Conservation (phyloP, 2,113 vertebrate species). For the Alligator mississippiensis region DNA sequence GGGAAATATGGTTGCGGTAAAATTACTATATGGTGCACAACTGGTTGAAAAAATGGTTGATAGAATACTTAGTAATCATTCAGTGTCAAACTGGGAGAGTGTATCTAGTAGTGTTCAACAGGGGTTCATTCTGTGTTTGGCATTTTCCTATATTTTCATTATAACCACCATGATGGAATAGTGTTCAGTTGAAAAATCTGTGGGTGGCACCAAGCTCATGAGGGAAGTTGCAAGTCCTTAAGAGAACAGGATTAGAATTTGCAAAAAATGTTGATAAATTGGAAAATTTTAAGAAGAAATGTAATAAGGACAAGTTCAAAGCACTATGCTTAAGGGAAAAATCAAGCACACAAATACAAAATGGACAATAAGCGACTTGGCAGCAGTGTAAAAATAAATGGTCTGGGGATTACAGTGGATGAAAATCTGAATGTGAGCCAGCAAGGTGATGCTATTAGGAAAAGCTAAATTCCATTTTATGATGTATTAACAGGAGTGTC, state of each 20-base stretch:
- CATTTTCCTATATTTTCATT: constrained; percentile 3
- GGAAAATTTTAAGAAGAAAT: neutral
- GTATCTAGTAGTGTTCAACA: neutral
- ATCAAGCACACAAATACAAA: constrained; percentile 3
- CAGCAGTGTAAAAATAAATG: neutral
- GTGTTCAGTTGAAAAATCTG: neutral
- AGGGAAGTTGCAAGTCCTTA: neutral
- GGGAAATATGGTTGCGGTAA: neutral
- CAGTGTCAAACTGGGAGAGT: constrained; percentile 26
- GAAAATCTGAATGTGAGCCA: neutral
- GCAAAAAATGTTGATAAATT: neutral
- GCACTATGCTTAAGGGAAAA: neutral
- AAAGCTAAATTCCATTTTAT: neutral
- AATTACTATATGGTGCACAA: constrained; percentile 3
- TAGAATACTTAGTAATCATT: neutral
- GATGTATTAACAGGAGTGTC: neutral
- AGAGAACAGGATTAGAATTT: neutral
- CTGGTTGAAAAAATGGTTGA: neutral
- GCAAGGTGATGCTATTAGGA: neutral
- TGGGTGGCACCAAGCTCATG: neutral
- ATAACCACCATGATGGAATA: neutral
- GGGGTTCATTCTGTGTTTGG: neutral
- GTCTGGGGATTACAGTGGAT: neutral
- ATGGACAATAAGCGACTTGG: neutral
- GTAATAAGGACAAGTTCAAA: constrained; percentile 22